Base-by-base conservation (phyloP, 2,113 vertebrate species). In the Orthonyx spaldingii region DNA sequence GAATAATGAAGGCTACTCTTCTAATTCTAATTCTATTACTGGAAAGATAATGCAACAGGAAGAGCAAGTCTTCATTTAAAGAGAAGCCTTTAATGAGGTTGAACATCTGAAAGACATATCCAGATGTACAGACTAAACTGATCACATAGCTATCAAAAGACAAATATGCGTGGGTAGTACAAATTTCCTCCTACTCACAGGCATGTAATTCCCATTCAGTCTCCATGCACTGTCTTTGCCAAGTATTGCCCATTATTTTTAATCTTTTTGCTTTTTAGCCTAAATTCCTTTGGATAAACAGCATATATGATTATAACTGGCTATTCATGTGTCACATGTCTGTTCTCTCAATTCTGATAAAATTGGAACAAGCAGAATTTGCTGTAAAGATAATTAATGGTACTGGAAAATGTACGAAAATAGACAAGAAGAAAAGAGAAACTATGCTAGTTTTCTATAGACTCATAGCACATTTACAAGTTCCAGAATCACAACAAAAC, bases 11-110 rank as follows among this genome's bases (percentile, higher is more conserved):
- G 53, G 26, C 16, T 84, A 16, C 15, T 94, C 57, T 42, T 66
- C 82, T 96, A 91, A 84, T 86, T 94, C 68, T 81, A 65, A 89
- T 89, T 95, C 64, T 86, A 41, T 94, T 94, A 84, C 33, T 84
- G 71, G 42, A 87, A 96, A 94, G 56, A 90, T 81, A 94, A 82
- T 71, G 32, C 23, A 92, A 75, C 30, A 88, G 59, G 77, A 93
- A 90, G 24, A 92, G 8, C 35, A 63, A 85, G 52, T 39, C n/a
- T 71, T 68, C 21, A 90, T 79, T 90, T 88, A 81, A 96, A 96
- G 30, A 65, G 47, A 81, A 92, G 35, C 22, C 94, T 92, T 93
- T 90, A 94, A 96, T 87, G 60, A 90, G 19, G 39, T 79, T 94
- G 87, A 91, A 94, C 75, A 78, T 93, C 60, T 93, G 66, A 94